Evolutionary conservation across 2,888 invertebrate species (phyloP).

Genomic region (Papilio elwesi): DNA sequence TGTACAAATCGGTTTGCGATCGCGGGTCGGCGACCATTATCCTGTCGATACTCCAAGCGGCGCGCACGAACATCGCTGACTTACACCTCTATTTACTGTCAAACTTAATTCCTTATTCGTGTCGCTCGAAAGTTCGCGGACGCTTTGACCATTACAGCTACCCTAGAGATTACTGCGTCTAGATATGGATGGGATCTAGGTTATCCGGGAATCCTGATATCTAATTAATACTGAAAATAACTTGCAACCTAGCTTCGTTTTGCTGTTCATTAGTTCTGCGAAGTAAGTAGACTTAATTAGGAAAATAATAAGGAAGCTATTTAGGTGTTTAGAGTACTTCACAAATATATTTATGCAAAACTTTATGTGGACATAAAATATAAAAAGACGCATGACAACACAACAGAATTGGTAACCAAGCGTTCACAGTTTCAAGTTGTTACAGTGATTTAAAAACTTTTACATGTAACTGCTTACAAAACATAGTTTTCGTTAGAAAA

Average conservation of each 20-base stretch:
- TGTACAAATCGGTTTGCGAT: conserved; percentile 62
- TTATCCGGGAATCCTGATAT: neutral
- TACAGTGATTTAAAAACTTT: no score
- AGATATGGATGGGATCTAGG: conserved; percentile 4
- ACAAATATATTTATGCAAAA: no score
- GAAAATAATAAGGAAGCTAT: no score
- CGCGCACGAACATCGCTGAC: conserved; percentile 82
- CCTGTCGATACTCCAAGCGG: conserved; percentile 79
- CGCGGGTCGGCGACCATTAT: conserved; percentile 68
- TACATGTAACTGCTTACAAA: neutral
- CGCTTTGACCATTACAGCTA: conserved; percentile 39
- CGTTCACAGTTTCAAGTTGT: no score
- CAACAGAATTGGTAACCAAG: no score
- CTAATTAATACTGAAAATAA: neutral
- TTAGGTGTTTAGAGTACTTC: no score
- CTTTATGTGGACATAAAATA: no score
- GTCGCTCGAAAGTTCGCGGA: conserved; percentile 67
- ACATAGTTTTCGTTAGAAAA: neutral
- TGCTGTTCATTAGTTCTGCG: no score
- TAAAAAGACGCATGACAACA: no score
- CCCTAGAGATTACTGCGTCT: conserved; percentile 18
- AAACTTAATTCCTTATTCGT: conserved; percentile 79
- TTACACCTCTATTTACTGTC: conserved; percentile 82
- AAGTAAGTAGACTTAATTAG: no score
- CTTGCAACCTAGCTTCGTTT: no score